Evolutionary conservation across 2,888 invertebrate species (phyloP).

Genomic region (Baronia brevicornis): DNA sequence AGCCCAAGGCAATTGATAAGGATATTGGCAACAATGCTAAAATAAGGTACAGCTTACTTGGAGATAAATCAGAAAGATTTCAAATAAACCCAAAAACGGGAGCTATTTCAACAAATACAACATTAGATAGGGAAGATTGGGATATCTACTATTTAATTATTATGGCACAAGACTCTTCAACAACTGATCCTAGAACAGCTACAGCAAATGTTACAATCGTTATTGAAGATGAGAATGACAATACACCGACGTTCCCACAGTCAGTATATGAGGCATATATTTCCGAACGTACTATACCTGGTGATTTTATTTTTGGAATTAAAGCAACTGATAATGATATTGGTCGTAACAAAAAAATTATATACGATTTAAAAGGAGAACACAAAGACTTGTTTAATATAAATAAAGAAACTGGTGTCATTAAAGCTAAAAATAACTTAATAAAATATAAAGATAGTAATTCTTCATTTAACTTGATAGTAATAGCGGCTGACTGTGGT

Average conservation of each 20-base stretch:
- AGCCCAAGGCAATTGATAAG: constrained; percentile 86
- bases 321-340: constrained; percentile 90
- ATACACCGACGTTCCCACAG: constrained; percentile 85
- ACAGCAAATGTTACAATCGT: constrained; percentile 88
- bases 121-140: constrained; percentile 87
- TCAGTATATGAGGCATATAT: constrained; percentile 86
- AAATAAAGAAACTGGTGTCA: constrained; percentile 88
- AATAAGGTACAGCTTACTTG: constrained; percentile 88
- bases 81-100: constrained; percentile 86
- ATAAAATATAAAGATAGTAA: constrained; percentile 66
- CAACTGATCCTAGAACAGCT: constrained; percentile 88
- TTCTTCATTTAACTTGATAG: constrained; percentile 80
- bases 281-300: constrained; percentile 85
- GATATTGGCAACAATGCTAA: constrained; percentile 91
- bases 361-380: constrained; percentile 85
- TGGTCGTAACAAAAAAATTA: constrained; percentile 86
- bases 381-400: constrained; percentile 87
- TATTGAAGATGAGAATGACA: constrained; percentile 90
- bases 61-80: constrained; percentile 88
- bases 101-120: constrained; percentile 81
- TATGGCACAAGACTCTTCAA: constrained; percentile 92
- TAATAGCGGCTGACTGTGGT: constrained; percentile 90
- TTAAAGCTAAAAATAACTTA: constrained; percentile 85
- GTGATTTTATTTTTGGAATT: constrained; percentile 93
- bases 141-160: constrained; percentile 86